These are phyloP conservation scores for Gerris lacustris DNA, from an alignment of 2,888 invertebrate genomes.

Conservation along the genomic window DNA sequence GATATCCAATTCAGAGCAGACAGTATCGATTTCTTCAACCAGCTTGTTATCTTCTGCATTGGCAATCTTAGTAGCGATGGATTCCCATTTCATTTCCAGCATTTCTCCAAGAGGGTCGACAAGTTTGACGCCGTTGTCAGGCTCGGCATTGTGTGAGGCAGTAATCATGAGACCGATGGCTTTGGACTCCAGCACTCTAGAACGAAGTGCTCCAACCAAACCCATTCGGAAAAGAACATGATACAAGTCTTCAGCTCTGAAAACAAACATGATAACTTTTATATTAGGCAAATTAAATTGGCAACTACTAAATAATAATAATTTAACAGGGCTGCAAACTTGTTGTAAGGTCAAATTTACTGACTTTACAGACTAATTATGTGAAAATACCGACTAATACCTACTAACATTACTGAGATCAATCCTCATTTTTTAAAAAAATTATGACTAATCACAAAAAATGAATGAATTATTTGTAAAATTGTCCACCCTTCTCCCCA, in stretches of 20 bases:
- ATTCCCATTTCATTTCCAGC: constrained; percentile 87
- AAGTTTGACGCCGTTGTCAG: constrained; percentile 92
- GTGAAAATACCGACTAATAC: not conserved
- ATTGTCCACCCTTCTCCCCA: too few relatives aligned
- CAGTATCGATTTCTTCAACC: constrained; percentile 51
- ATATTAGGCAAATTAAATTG: constrained; percentile 14
- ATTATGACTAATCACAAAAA: too few relatives aligned
- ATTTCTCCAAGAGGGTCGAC: constrained; percentile 95
- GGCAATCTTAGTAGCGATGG: constrained; percentile 70
- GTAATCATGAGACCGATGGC: constrained; percentile 97
- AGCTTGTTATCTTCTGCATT: constrained; percentile 64
- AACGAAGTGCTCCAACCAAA: constrained; percentile 75
- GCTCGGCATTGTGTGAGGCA: constrained; percentile 93
- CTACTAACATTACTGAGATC: constrained; percentile 13
- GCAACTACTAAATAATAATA: constrained; percentile 6
- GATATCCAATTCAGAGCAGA: constrained; percentile 59
- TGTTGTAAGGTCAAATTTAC: too few relatives aligned
- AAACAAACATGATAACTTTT: constrained; percentile 30
- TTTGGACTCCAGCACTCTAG: constrained; percentile 68
- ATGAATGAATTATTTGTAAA: too few relatives aligned
- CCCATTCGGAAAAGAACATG: constrained; percentile 94
- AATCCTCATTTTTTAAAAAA: too few relatives aligned
- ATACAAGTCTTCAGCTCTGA: constrained; percentile 68
- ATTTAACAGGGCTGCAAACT: constrained; percentile 10
- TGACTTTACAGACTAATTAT: too few relatives aligned